A percentile compares a stretch with the other conserved stretches of the same genome.
phyloP scores from a whole-genome alignment of 2,888 invertebrate species.

The Ochropleura plecta region DNA sequence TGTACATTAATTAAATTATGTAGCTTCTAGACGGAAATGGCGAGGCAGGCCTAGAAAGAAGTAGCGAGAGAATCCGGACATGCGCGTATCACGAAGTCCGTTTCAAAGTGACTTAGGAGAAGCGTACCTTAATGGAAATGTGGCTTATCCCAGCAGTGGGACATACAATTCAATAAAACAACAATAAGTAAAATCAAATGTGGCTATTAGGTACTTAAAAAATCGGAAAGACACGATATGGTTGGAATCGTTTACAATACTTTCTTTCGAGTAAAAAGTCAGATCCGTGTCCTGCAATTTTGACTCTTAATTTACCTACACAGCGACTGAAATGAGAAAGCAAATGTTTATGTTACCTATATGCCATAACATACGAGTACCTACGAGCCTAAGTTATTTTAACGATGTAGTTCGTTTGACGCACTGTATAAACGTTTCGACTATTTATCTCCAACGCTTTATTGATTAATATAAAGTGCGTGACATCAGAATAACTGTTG shows the following conservation, averaged over 20 bases:
- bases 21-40: neutral
- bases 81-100: neutral
- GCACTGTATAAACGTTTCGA: conserved; percentile 38
- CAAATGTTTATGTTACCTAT: conserved; percentile 11
- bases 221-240: neutral
- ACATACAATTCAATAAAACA: neutral
- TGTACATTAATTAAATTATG: conserved; percentile 19
- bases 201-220: neutral
- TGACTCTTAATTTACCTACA: neutral
- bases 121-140: neutral
- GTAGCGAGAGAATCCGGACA: neutral
- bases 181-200: neutral
- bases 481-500: conserved; percentile 52
- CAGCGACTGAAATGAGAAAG: conserved; percentile 6
- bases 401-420: conserved; percentile 21
- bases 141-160: neutral
- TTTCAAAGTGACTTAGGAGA: neutral
- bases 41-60: neutral
- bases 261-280: conserved; percentile 3
- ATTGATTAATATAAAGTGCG: conserved; percentile 68
- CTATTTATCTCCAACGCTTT: conserved; percentile 59
- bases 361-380: neutral
- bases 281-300: neutral
- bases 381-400: conserved; percentile 15
- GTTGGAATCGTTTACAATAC: neutral